Evolutionary conservation across 2,797 vertebrate species (phyloP).

Genomic region (Tragopan temminckii): DNA sequence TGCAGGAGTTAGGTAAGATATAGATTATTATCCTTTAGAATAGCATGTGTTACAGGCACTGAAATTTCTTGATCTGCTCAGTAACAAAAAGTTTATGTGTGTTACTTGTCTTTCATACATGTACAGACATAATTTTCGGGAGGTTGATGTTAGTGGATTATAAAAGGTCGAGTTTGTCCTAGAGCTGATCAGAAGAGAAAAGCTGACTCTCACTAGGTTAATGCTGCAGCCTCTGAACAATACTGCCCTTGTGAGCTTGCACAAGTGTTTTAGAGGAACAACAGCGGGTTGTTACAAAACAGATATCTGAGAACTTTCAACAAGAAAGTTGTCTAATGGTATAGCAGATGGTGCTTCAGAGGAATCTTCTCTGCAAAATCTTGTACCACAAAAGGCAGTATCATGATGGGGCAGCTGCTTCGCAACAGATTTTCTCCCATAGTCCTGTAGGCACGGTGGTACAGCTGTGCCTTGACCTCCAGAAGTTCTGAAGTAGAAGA

Average conservation of each 20-base stretch:
- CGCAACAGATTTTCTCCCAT: background rate
- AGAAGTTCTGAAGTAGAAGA: accelerated
- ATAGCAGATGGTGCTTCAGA: background rate
- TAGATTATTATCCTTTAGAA: background rate
- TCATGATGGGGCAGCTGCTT: background rate
- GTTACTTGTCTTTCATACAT: background rate
- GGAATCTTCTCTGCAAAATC: background rate
- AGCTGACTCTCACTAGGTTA: background rate
- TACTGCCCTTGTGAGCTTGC: background rate
- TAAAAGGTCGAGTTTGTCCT: background rate
- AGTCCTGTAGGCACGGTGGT: accelerated
- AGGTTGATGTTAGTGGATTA: background rate
- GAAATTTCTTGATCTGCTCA: background rate
- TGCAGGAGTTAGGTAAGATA: constrained; percentile 7
- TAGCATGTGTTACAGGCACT: background rate
- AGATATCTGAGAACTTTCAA: background rate
- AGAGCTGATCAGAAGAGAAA: background rate
- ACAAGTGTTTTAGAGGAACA: background rate
- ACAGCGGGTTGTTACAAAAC: accelerated
- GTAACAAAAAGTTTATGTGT: background rate
- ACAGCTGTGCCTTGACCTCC: background rate
- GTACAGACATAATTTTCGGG: background rate
- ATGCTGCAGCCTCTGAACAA: background rate
- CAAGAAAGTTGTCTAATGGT: background rate
- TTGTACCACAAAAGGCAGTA: background rate